A percentile compares a stretch with the other conserved stretches of the same genome.
These are phyloP conservation scores for Morinoia aosen DNA, from an alignment of 2,888 invertebrate species.

Conservation along the genomic window DNA sequence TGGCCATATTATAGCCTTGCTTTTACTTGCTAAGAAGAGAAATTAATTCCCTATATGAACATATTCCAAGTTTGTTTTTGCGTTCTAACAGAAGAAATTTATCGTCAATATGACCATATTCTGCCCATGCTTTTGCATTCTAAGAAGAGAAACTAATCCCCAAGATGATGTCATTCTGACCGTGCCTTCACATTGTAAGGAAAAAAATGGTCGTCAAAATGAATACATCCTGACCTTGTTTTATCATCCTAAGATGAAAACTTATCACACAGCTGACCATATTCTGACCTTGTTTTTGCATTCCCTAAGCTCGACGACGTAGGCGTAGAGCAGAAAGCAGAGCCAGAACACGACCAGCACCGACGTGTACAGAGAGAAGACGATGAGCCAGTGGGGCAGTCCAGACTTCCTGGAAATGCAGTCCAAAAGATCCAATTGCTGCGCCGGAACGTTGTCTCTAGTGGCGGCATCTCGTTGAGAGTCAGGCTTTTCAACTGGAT, in stretches of 20 bases:
- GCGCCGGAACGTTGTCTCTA: background rate
- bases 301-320: conserved; percentile 63
- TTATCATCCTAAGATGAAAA: background rate
- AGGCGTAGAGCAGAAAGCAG: conserved; percentile 70
- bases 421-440: conserved; percentile 69
- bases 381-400: conserved; percentile 73
- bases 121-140: no score
- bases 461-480: background rate
- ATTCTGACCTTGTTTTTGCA: conserved; percentile 65
- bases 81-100: no score
- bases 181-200: no score
- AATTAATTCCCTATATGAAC: no score
- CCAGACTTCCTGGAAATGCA: conserved; percentile 74
- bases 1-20: no score
- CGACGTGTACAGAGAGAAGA: conserved; percentile 72
- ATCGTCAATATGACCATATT: no score
- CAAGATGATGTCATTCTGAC: no score
- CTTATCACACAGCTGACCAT: background rate
- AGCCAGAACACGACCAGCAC: conserved; percentile 74
- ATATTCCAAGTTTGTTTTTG: no score
- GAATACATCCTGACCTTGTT: conserved; percentile 60
- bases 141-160: no score
- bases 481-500: background rate
- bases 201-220: no score
- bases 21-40: no score